Evolutionary conservation across 2,113 vertebrate species (phyloP).

Genomic region (Perognathus longimembris): DNA sequence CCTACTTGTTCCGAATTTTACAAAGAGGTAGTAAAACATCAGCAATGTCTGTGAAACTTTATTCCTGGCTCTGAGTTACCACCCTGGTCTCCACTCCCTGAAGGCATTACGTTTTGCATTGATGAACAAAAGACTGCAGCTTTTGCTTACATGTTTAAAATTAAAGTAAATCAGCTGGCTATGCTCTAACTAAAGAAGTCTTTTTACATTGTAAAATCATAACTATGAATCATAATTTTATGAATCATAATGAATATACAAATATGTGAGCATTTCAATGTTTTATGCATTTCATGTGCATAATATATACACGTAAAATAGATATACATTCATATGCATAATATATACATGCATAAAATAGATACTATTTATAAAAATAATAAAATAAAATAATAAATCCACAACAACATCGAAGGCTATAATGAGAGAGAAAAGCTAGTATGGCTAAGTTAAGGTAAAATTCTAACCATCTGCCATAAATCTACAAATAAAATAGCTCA

Average conservation of each 20-base stretch:
- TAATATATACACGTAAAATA: no score
- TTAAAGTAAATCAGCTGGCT: background rate
- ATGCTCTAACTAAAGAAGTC: background rate
- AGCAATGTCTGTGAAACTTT: background rate
- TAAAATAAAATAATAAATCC: background rate
- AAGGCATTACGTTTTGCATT: background rate
- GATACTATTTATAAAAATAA: no score
- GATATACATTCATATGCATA: no score
- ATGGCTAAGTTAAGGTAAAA: background rate
- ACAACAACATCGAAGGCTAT: background rate
- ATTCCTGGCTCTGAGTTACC: background rate
- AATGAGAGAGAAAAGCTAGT: background rate
- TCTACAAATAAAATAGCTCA: background rate
- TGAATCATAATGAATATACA: background rate
- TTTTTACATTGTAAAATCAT: background rate
- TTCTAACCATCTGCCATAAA: background rate
- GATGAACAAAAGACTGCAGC: background rate
- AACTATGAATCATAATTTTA: background rate
- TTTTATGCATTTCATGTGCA: background rate
- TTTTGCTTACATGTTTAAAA: background rate
- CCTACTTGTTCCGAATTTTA: constrained; percentile 22
- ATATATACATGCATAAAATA: no score
- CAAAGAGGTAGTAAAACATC: constrained; percentile 9
- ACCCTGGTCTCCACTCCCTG: background rate
- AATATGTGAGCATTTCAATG: background rate